phyloP scores from a whole-genome alignment of 2,797 vertebrate species.

The Taenioides sp. region DNA sequence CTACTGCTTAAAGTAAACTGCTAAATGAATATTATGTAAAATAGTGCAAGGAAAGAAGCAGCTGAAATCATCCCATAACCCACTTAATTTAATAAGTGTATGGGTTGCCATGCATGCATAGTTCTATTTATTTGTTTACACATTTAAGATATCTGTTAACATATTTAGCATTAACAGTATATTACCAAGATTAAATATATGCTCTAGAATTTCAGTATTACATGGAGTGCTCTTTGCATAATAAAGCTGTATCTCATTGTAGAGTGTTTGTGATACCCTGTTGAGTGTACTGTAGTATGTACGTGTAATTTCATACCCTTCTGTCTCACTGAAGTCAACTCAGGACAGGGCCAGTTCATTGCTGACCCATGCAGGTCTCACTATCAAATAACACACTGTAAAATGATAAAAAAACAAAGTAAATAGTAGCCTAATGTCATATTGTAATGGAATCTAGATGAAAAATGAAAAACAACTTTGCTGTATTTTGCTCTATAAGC shows the following conservation, averaged over 20 bases:
- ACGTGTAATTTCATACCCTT: slow-evolving; percentile 2
- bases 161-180: too few species aligned
- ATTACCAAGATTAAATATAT: neutral
- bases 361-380: neutral
- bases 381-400: neutral
- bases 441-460: neutral
- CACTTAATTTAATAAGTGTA: too few species aligned
- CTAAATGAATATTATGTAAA: too few species aligned
- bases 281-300: neutral
- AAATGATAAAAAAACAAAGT: neutral
- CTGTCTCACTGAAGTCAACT: neutral
- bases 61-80: too few species aligned
- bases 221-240: neutral
- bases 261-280: neutral
- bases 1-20: too few species aligned
- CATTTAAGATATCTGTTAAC: too few species aligned
- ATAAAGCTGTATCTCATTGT: neutral
- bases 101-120: too few species aligned
- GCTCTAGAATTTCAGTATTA: neutral
- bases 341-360: neutral
- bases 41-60: too few species aligned
- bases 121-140: too few species aligned
- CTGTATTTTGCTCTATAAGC: neutral
- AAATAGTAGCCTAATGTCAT: neutral
- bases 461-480: neutral